A percentile compares a stretch with the other conserved stretches of the same genome.
Conservation (phyloP, 2,888 invertebrate species). For the Dioctria rufipes region DNA sequence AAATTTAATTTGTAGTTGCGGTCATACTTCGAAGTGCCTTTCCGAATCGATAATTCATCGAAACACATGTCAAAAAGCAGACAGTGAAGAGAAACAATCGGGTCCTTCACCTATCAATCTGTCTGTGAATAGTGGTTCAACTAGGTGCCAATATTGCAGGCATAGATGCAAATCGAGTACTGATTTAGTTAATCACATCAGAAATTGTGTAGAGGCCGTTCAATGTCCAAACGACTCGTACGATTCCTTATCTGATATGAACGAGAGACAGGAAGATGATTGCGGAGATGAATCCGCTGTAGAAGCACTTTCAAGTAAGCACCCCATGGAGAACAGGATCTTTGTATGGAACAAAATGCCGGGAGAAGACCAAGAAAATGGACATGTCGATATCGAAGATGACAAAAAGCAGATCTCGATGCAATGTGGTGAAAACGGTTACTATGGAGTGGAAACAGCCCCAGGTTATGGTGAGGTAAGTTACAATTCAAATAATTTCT, state of each 20-base stretch:
- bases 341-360: slow-evolving; percentile 85
- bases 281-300: slow-evolving; percentile 64
- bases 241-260: slow-evolving; percentile 67
- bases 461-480: slow-evolving; percentile 73
- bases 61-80: slow-evolving; percentile 76
- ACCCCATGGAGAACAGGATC: slow-evolving; percentile 86
- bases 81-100: slow-evolving; percentile 63
- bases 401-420: slow-evolving; percentile 63
- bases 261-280: slow-evolving; percentile 70
- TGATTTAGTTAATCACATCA: slow-evolving; percentile 83
- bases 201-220: slow-evolving; percentile 77
- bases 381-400: slow-evolving; percentile 69
- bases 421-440: slow-evolving; percentile 69
- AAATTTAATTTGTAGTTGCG: slow-evolving; percentile 81
- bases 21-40: slow-evolving; percentile 84
- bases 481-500: slow-evolving; percentile 39
- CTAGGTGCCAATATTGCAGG: slow-evolving; percentile 88
- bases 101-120: slow-evolving; percentile 70
- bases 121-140: slow-evolving; percentile 74
- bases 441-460: slow-evolving; percentile 72
- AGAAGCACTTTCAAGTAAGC: slow-evolving; percentile 71
- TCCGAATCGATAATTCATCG: slow-evolving; percentile 87
- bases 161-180: slow-evolving; percentile 89
- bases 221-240: slow-evolving; percentile 69
- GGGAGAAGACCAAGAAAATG: slow-evolving; percentile 69